Percentiles rank a stretch among this genome's conserved stretches.
phyloP scores from a whole-genome alignment of 2,797 vertebrate genomes.

The Hephaestus fuliginosus region DNA sequence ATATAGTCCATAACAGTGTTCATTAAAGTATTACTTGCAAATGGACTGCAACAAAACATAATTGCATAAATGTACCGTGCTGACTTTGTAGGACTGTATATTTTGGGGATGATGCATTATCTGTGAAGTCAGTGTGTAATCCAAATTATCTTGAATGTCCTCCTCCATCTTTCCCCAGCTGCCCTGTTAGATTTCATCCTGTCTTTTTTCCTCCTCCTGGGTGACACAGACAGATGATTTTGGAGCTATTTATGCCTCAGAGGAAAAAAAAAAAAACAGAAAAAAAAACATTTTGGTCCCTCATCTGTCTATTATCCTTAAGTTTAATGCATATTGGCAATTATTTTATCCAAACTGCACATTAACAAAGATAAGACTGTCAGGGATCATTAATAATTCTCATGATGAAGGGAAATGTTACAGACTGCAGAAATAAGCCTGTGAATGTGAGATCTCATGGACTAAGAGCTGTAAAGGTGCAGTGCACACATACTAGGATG shows the following conservation, averaged over 20 bases:
- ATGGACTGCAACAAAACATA: background rate
- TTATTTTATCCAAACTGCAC: slow-evolving; percentile 10
- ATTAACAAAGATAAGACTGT: background rate
- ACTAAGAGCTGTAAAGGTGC: slow-evolving; percentile 31
- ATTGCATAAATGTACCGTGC: background rate
- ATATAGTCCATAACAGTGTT: background rate
- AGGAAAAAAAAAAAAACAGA: background rate
- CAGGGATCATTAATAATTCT: slow-evolving; percentile 4
- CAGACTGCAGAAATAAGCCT: background rate
- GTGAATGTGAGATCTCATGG: background rate
- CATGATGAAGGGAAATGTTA: slow-evolving; percentile 4
- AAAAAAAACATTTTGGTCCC: background rate
- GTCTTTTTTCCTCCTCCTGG: background rate
- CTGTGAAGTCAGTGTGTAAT: slow-evolving; percentile 13
- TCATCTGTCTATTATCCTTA: slow-evolving; percentile 28
- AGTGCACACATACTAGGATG: slow-evolving; percentile 21
- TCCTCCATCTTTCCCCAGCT: slow-evolving; percentile 7
- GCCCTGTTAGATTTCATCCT: slow-evolving; percentile 3
- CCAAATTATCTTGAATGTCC: slow-evolving; percentile 11
- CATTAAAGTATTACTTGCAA: background rate
- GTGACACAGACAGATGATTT: slow-evolving; percentile 40
- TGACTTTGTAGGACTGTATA: background rate
- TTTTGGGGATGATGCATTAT: background rate
- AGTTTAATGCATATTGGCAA: slow-evolving; percentile 8
- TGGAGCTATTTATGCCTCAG: slow-evolving; percentile 14